Evolutionary conservation across 2,113 vertebrate genomes (phyloP), one percentile per base, ranked within the genome.

Genomic region (Laticauda colubrina): DNA sequence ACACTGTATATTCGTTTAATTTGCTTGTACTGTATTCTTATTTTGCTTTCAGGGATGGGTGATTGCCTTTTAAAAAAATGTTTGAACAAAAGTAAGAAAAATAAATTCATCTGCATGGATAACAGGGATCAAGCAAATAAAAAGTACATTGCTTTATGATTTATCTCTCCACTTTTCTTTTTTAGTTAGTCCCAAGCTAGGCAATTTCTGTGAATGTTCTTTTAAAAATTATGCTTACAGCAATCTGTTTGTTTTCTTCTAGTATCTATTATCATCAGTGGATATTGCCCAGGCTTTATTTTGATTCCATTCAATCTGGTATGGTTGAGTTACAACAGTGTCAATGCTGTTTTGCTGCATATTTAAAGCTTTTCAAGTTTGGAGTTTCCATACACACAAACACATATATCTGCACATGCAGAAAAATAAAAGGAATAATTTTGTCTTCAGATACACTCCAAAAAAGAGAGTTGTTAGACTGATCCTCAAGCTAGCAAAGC

Each of bases 291-390:
- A 88, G 92, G 90, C 54, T 86, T 89, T 39, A 23, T 93, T 96
- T 92, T 89, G 88, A 93, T 94, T 90, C 94, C 91, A 88, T 23
- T 53, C 81, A 87, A 90, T 61, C 24, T 91, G 87, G 7, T 85
- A 88, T 23, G 57, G 95, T 81, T 94, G 87, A 93, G 90, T 92
- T 93, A 93, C 90, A 92, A 12, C 75, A 91, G 95, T 92, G 94
- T 93, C 95, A 95, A 85, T 15, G 89, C 90, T 95, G 92, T 95
- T 93, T 92, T 39, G 90, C 89, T 88, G 89, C 53, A 89, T 0
- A 1, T 91, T 89, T 61, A 48, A 92, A 85, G 51, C 75, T 90
- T 93, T 93, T 86, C 85, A 12, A 93, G 87, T 18, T 94, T 96
- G 92, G 85, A 91, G 93, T 95, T 43, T 90, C 34, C 15, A 39